Evolutionary conservation across 1,140 invertebrate species (phyloP), one percentile per base, ranked within the genome.

Genomic region (Steinernema khuongi): DNA sequence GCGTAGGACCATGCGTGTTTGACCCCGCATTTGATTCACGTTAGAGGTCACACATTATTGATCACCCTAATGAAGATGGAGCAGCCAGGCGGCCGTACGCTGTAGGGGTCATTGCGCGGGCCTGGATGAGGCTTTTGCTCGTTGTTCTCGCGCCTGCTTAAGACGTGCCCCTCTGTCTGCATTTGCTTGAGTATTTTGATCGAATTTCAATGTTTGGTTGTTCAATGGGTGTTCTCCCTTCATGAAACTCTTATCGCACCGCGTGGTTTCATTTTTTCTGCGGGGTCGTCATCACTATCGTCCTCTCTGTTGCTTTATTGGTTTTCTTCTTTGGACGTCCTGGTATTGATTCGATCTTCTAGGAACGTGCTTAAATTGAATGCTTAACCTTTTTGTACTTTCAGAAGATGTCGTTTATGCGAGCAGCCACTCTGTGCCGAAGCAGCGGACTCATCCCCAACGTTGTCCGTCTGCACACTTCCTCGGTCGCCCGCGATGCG

Each of bases 401-500:
- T 22, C 11, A 26, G 22, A 26, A 11, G 4, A 60, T 60, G 50
- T 60, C 50, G 4, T 60, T 60, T 22, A 60, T 60, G 50, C 50
- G 50, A 60, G 50, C 36, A 41, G 36, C 50, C 50, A 17, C 50
- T 22, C 7, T 60, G 22, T 60, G 50, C 50, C 50, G 50, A n/a
- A 22, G 14, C 7, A 60, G 26, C 50, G 50, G 50, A 60, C 11
- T 26, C 11, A 22, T 60, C 26, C 50, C 50, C 19, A 7, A 60
- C 50, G 50, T 60, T 26, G 50, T 60, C 50, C 50, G 50, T 11
- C 50, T 60, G 14, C 50, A 60, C 50, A 60, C 50, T 22, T 60
- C 50, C 7, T n/a, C 50, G 11, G 50, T 60, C 11, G 50, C 22
- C 19, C 50, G 33, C 44, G 77, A 72, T 18, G 22, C 80, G 19